phyloP scores from a whole-genome alignment of 2,888 invertebrate genomes.

The Magallana nippona region DNA sequence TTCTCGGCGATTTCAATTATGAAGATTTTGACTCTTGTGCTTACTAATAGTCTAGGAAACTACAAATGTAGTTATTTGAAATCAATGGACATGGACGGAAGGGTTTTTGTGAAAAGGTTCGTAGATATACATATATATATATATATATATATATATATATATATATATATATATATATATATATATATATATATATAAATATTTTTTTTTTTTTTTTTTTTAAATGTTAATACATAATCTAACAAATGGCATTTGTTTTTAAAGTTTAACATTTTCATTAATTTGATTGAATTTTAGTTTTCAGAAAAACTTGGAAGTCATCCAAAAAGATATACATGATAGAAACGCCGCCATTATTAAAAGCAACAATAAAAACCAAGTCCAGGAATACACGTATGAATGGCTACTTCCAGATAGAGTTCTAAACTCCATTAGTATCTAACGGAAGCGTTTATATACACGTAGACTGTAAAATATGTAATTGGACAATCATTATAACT shows the following conservation, averaged over 20 bases:
- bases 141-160: too few relatives aligned
- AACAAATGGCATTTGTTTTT: too few relatives aligned
- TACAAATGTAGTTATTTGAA: background rate
- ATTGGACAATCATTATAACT: too few relatives aligned
- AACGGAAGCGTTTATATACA: background rate
- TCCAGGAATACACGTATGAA: background rate
- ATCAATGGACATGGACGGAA: background rate
- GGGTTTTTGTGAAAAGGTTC: background rate
- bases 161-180: too few relatives aligned
- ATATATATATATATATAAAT: too few relatives aligned
- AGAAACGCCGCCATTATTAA: background rate
- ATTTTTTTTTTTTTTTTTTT: too few relatives aligned
- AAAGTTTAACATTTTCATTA: too few relatives aligned
- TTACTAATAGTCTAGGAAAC: background rate
- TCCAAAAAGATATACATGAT: background rate
- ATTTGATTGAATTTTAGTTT: background rate
- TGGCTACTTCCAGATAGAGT: background rate
- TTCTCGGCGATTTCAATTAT: background rate
- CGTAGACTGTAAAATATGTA: too few relatives aligned
- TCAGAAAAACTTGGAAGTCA: background rate
- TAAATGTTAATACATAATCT: too few relatives aligned
- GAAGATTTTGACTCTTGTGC: background rate
- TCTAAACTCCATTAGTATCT: conserved; percentile 4
- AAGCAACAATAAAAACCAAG: background rate
- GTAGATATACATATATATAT: too few relatives aligned